A percentile compares a stretch with the other conserved stretches of the same genome.
These are phyloP conservation scores for Meteorus sp. DNA, from an alignment of 1,140 invertebrate genomes.

Conservation along the genomic window DNA sequence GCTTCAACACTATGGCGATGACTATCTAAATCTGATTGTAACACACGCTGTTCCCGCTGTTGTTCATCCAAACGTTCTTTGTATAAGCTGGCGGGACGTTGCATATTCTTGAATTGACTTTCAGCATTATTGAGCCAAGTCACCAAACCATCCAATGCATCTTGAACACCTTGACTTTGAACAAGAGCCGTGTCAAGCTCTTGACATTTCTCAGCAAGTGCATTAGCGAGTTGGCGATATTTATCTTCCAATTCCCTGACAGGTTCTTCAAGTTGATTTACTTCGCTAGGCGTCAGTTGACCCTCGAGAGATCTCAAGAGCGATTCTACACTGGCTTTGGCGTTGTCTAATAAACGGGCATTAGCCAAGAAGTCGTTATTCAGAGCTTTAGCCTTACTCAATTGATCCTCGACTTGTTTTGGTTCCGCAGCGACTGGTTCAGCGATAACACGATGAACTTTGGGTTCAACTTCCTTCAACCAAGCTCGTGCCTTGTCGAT, in stretches of 20 bases:
- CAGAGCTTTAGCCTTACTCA: conserved; percentile 79
- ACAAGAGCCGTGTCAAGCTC: conserved; percentile 85
- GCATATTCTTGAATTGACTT: conserved; percentile 76
- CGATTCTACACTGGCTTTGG: conserved; percentile 69
- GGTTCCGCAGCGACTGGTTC: conserved; percentile 86
- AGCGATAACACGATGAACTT: conserved; percentile 72
- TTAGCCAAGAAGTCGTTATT: conserved; percentile 87
- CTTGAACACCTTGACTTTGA: conserved; percentile 92
- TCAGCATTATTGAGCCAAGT: conserved; percentile 85
- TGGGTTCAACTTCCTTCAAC: conserved; percentile 80
- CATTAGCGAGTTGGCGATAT: conserved; percentile 73
- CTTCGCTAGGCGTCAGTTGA: conserved; percentile 76
- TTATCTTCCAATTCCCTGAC: conserved; percentile 76
- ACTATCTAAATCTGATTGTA: conserved; percentile 82
- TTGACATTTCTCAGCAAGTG: conserved; percentile 77
- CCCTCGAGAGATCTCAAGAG: conserved; percentile 77
- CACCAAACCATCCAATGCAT: conserved; percentile 83
- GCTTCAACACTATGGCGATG: conserved; percentile 83
- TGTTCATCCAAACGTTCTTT: conserved; percentile 90
- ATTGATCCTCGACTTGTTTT: conserved; percentile 83
- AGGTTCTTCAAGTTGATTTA: conserved; percentile 76
- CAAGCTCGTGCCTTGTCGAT: conserved; percentile 81
- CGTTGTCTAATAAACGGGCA: conserved; percentile 80
- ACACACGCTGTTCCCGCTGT: conserved; percentile 76
- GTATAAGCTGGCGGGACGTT: conserved; percentile 82